Evolutionary conservation across 1,140 invertebrate genomes (phyloP).

Genomic region (Brachionus plicatilis): DNA sequence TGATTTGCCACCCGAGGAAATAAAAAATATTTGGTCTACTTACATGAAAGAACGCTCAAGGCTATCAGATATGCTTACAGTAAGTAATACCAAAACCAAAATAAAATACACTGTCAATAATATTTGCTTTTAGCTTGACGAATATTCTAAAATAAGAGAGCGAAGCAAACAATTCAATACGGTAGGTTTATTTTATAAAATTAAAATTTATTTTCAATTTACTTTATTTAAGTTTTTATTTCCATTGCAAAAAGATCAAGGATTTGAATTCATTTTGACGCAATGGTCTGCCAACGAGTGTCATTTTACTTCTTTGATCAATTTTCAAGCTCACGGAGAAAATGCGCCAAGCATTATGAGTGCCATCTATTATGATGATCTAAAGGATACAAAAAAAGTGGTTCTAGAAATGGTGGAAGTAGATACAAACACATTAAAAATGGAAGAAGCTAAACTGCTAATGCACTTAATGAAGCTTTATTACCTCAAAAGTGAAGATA

Average conservation of each 20-base stretch:
- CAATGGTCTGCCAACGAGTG: slow-evolving; percentile 26
- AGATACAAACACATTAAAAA: neutral
- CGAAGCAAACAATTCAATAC: slow-evolving; percentile 1
- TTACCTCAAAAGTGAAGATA: slow-evolving; percentile 3
- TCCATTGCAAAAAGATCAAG: slow-evolving; percentile 36
- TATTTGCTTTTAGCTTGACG: neutral
- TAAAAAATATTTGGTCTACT: slow-evolving; percentile 33
- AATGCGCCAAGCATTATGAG: slow-evolving; percentile 28
- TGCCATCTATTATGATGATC: slow-evolving; percentile 29
- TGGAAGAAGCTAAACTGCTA: slow-evolving; percentile 17
- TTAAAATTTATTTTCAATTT: neutral
- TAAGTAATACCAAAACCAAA: neutral
- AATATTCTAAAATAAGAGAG: neutral
- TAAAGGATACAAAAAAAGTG: slow-evolving; percentile 16
- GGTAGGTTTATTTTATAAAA: neutral
- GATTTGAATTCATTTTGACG: slow-evolving; percentile 21
- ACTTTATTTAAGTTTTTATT: neutral
- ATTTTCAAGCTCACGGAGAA: slow-evolving; percentile 36
- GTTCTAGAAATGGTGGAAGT: slow-evolving; percentile 29
- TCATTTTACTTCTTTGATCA: slow-evolving; percentile 35
- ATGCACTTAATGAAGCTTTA: slow-evolving; percentile 19
- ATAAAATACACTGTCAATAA: neutral
- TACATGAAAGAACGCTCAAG: slow-evolving; percentile 21
- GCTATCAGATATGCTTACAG: slow-evolving; percentile 8
- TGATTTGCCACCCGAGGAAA: neutral